phyloP scores from a whole-genome alignment of 1,140 invertebrate species.

The Eurosta solidaginis region DNA sequence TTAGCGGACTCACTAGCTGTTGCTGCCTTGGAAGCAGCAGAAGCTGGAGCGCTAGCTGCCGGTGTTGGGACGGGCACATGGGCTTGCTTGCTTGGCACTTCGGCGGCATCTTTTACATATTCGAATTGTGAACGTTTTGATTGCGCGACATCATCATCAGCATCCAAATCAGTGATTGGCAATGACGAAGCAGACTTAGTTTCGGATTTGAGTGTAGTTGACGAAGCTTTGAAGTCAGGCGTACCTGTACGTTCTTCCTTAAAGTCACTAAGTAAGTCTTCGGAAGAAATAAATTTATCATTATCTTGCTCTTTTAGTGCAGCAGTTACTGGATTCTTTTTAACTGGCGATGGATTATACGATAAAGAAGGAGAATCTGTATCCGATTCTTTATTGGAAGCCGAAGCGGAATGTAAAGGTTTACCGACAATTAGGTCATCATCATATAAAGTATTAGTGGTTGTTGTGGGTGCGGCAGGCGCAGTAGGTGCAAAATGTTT shows the following conservation, averaged over 20 bases:
- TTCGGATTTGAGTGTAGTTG: neutral
- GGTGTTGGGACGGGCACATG: neutral
- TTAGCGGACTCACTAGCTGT: constrained; percentile 23
- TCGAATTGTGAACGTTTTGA: neutral
- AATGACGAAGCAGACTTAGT: constrained; percentile 20
- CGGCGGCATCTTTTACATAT: neutral
- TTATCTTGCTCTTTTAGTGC: constrained; percentile 57
- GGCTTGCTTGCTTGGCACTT: neutral
- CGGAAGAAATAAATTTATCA: constrained; percentile 58
- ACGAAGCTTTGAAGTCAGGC: constrained; percentile 35
- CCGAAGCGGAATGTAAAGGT: constrained; percentile 32
- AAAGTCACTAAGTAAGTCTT: constrained; percentile 55
- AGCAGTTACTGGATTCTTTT: constrained; percentile 51
- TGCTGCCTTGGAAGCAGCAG: constrained; percentile 32
- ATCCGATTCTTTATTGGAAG: constrained; percentile 47
- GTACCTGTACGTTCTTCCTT: constrained; percentile 51
- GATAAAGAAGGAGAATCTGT: constrained; percentile 54
- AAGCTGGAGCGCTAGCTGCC: neutral
- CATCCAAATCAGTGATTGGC: constrained; percentile 51
- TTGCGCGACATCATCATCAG: constrained; percentile 42
- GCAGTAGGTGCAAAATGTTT: constrained; percentile 21
- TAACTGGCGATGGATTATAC: constrained; percentile 51
- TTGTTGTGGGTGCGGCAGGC: constrained; percentile 34
- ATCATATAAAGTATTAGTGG: constrained; percentile 21
- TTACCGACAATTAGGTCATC: constrained; percentile 33